These are phyloP conservation scores for Leontopithecus rosalia DNA, from an alignment of 2,797 vertebrate genomes.

Conservation along the genomic window DNA sequence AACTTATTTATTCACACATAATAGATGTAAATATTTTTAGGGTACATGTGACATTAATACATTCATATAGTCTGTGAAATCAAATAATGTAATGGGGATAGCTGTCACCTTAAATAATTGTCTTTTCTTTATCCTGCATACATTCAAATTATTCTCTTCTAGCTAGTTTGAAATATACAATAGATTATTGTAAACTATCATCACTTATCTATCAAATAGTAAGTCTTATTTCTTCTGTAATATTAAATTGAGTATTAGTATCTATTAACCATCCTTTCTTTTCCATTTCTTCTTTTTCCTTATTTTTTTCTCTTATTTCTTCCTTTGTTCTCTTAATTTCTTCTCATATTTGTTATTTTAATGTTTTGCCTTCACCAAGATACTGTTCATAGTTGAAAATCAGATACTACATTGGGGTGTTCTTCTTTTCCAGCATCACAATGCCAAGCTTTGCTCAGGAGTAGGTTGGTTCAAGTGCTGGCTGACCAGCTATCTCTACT, in stretches of 20 bases:
- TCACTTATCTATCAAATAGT: neutral
- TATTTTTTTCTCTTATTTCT: neutral
- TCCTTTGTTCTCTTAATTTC: neutral
- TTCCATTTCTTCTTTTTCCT: neutral
- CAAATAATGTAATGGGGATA: neutral
- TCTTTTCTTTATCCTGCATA: neutral
- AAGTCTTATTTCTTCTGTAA: neutral
- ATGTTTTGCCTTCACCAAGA: neutral
- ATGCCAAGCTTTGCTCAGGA: neutral
- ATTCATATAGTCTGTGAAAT: neutral
- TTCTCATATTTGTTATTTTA: neutral
- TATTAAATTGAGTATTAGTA: neutral
- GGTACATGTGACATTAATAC: neutral
- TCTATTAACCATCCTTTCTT: neutral
- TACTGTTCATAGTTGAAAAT: neutral
- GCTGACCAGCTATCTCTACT: neutral
- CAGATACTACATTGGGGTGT: neutral
- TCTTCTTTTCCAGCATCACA: neutral
- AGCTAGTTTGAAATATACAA: neutral
- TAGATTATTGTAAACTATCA: neutral
- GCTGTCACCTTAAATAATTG: neutral
- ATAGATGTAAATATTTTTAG: neutral
- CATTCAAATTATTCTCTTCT: neutral
- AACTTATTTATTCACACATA: neutral
- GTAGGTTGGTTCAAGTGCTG: neutral